Percentiles rank a stretch among this genome's conserved stretches.
phyloP scores from a whole-genome alignment of 2,888 invertebrate species.

The Pharmacophagus antenor region DNA sequence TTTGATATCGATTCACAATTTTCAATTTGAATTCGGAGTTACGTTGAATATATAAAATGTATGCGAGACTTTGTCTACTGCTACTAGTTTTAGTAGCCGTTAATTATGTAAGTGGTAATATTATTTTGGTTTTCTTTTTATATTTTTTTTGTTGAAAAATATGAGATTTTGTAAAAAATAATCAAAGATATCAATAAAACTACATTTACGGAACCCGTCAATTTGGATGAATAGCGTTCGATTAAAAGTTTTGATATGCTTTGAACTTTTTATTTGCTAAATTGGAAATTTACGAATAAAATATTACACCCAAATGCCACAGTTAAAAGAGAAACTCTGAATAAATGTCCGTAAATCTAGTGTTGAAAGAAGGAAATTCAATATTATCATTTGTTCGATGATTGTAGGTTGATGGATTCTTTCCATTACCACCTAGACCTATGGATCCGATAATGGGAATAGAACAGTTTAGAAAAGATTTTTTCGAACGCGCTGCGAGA shows the following conservation, averaged over 20 bases:
- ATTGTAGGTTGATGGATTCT: slow-evolving; percentile 3
- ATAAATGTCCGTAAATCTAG: too few relatives aligned
- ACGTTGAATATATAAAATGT: neutral
- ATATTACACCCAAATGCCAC: too few relatives aligned
- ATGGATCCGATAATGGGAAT: neutral
- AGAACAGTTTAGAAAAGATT: slow-evolving; percentile 7
- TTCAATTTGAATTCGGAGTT: neutral
- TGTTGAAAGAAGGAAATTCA: too few relatives aligned
- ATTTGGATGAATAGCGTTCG: too few relatives aligned
- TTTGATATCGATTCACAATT: neutral
- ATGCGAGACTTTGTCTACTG: neutral
- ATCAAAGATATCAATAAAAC: neutral
- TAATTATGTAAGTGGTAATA: neutral
- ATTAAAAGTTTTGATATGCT: too few relatives aligned
- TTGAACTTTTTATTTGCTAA: too few relatives aligned
- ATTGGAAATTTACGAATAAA: too few relatives aligned
- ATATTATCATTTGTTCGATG: neutral
- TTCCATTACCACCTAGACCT: neutral
- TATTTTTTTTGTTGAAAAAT: neutral
- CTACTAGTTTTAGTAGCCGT: slow-evolving; percentile 1
- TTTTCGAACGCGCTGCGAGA: slow-evolving; percentile 4
- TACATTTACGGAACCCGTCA: too few relatives aligned
- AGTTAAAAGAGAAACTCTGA: too few relatives aligned
- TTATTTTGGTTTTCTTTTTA: neutral
- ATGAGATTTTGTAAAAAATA: neutral